Evolutionary conservation across 1,140 invertebrate genomes (phyloP).

Genomic region (Drosophila sturtevanti): DNA sequence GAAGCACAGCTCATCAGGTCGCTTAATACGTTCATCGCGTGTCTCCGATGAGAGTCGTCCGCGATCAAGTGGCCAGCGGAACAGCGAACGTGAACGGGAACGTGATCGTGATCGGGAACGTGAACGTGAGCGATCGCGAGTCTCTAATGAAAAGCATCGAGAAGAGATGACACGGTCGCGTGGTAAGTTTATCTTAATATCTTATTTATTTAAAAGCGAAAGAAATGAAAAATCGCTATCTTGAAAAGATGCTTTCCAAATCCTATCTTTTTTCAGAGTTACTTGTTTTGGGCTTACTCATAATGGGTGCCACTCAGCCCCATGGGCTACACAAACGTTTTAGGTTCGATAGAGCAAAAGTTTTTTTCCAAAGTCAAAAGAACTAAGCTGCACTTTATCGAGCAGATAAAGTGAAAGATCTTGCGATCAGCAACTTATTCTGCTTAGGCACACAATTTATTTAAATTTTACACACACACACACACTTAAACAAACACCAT

Average conservation of each 20-base stretch:
- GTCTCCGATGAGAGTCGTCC: conserved; percentile 52
- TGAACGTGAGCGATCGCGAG: conserved; percentile 50
- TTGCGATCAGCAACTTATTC: background rate
- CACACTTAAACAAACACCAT: background rate
- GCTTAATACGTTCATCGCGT: conserved; percentile 60
- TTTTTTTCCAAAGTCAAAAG: conserved; percentile 21
- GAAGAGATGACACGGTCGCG: conserved; percentile 66
- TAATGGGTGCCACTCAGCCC: conserved; percentile 79
- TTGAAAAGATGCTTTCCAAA: background rate
- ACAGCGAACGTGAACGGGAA: conserved; percentile 43
- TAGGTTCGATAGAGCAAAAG: conserved; percentile 62
- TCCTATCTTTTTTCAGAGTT: conserved; percentile 63
- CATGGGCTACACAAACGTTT: conserved; percentile 63
- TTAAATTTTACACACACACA: conserved; percentile 5
- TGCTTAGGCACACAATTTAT: conserved; percentile 24
- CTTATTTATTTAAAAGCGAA: background rate
- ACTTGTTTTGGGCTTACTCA: conserved; percentile 75
- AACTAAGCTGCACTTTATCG: conserved; percentile 39
- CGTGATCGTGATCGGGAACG: conserved; percentile 22
- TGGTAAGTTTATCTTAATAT: conserved; percentile 42
- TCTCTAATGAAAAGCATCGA: conserved; percentile 53
- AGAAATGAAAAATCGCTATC: background rate
- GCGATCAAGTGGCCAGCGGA: conserved; percentile 48
- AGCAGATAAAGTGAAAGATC: background rate
- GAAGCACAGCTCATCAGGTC: conserved; percentile 43